Base-by-base conservation (phyloP, 1,140 invertebrate genomes). In the Dufourea novaeangliae region DNA sequence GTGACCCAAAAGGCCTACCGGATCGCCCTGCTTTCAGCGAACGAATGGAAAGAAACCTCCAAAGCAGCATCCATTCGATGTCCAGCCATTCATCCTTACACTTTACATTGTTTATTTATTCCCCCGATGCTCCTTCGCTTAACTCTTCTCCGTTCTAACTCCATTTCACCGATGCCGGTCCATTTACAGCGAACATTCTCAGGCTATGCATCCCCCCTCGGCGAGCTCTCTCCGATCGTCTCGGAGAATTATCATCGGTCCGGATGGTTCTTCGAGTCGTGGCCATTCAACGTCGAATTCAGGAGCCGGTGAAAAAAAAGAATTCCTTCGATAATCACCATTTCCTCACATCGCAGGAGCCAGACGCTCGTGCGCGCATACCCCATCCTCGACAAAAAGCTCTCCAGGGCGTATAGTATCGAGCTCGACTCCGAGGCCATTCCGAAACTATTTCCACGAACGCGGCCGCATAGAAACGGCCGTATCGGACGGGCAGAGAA, bases 401-500 rank as follows among this genome's bases (percentile, higher is more conserved):
- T 17, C 39, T 34, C 2, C 4, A 22, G 11, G 32, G 64, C 20
- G 41, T 74, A 12, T 50, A n/a, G 46, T 39, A 76, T 61, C 64
- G 73, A 37, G 20, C 6, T 22, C 29, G 22, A 37, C 50, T n/a
- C n/a, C n/a, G 32, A 22, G 59, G n/a, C 64, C 44, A 57, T 79
- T 75, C 17, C 11, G 62, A 77, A 84, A 84, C 78, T 75, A 72
- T 62, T 80, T 59, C 17, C 62, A 59, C 50, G 61, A 46, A 27
- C 71, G n/a, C 27, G 63, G 52, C 25, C 22, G 52, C 46, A 63
- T 71, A 74, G 71, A 83, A 83, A 84, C 50, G 72, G 22, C 52
- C 46, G 79, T 82, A 64, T 71, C 82, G 71, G 39, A 29, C 39
- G n/a, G 56, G 71, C 39, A 37, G 77, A 56, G 82, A 84, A 77